These are phyloP conservation scores for Solenodon paradoxus DNA, from an alignment of 2,113 vertebrate genomes.

Conservation along the genomic window DNA sequence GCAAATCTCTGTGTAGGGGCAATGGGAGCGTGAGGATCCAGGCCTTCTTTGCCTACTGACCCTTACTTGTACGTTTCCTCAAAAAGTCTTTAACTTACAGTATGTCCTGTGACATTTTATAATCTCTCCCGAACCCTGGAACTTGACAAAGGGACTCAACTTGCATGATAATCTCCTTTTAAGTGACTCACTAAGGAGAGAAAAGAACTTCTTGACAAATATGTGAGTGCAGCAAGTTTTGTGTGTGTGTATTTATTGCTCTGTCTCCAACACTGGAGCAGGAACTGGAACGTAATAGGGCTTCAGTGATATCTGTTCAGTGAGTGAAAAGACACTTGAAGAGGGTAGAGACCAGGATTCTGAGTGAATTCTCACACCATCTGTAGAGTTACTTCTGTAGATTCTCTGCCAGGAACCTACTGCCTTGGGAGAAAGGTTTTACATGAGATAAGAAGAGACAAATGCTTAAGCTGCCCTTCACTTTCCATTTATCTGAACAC, in stretches of 20 bases:
- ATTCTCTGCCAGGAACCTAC: not conserved
- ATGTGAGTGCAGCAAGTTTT: not conserved
- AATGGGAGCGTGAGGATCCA: not conserved
- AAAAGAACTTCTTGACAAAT: constrained; percentile 32
- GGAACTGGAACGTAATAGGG: not conserved
- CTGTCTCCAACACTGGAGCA: not conserved
- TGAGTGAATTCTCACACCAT: not conserved
- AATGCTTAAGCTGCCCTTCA: not conserved
- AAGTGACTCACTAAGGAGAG: not conserved
- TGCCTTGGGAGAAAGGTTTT: not conserved
- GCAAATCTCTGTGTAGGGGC: not conserved
- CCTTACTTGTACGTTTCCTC: not conserved
- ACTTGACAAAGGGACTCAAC: not conserved
- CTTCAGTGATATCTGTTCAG: not conserved
- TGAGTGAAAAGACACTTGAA: not conserved
- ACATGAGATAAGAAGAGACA: not conserved
- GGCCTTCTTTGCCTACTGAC: not conserved
- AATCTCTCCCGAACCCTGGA: not conserved
- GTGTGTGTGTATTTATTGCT: not conserved
- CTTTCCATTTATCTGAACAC: not conserved
- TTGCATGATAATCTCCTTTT: not conserved
- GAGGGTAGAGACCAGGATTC: not conserved
- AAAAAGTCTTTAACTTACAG: not conserved
- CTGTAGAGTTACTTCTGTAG: not conserved
- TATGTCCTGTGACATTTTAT: not conserved